Base-by-base conservation (phyloP, 2,888 invertebrate species). In the Hemistola chrysoprasaria region DNA sequence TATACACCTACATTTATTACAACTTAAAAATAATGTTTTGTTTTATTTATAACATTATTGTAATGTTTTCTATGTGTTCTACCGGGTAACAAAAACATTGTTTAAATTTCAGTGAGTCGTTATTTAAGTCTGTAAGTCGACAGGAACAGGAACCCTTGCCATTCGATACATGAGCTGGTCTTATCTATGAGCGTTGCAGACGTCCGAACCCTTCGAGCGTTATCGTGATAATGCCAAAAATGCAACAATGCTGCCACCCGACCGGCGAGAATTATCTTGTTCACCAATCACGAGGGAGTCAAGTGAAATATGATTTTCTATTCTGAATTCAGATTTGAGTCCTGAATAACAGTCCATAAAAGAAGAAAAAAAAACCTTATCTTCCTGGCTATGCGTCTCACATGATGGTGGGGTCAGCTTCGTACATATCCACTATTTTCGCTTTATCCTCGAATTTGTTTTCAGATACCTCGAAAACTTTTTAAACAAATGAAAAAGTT, bases 151-250 rank as follows among this genome's bases (percentile, higher is more conserved):
- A 56, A 65, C 74, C 66, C 70, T 61, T 56, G 62, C 61, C 55
- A 64, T 59, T 55, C 60, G 65, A 72, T 69, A 64, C 69, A 71
- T 63, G 62, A 53, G 76, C 56, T 40, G 60, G n/a, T n/a, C 77
- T 87, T 86, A 87, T 87, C 86, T 80, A 63, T 68, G 73, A 69
- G 63, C 57, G 63, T 62, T 57, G 74, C 73, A 76, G 75, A 62
- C 76, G 75, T 75, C 79, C 73, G 67, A 78, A 78, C 85, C 85
- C 83, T 77, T 65, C 71, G 53, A 47, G 48, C 54, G 73, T 72
- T 85, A 85, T 85, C 85, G 63, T 58, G 74, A 79, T 71, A 83
- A 80, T 82, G 78, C 61, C 78, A 78, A 81, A 80, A 83, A 78
- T 65, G 72, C 71, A 79, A 85, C 84, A 84, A 83, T 78, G 72